A percentile compares a stretch with the other conserved stretches of the same genome.
Evolutionary conservation across 2,797 vertebrate genomes (phyloP).

Genomic region (Peromyscus melanophrys): DNA sequence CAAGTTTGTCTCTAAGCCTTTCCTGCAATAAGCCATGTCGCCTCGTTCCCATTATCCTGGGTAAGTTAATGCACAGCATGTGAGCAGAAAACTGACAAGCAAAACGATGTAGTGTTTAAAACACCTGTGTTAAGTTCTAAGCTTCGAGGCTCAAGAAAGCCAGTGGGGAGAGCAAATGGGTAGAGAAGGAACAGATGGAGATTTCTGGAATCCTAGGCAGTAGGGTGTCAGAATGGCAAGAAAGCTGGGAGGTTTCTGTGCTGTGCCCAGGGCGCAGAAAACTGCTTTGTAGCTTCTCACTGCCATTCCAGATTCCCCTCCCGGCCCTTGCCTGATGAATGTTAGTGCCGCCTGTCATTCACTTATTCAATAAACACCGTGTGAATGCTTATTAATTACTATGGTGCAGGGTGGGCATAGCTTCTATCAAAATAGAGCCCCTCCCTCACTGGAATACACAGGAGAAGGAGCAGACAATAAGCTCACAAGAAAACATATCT

Average conservation of each 20-base stretch:
- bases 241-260: background rate
- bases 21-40: background rate
- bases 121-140: background rate
- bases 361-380: background rate
- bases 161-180: background rate
- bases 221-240: background rate
- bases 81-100: background rate
- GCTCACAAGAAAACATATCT: background rate
- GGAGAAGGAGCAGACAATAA: background rate
- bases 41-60: background rate
- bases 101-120: background rate
- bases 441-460: background rate
- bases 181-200: background rate
- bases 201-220: background rate
- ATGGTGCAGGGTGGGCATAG: background rate
- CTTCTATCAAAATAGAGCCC: conserved; percentile 7
- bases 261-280: background rate
- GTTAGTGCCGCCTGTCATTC: background rate
- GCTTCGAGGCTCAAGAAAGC: background rate
- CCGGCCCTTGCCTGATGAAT: background rate
- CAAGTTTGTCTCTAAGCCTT: background rate
- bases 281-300: background rate
- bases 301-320: background rate
- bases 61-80: background rate
- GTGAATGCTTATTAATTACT: conserved; percentile 20